Percentiles rank a stretch among this genome's conserved stretches.
phyloP scores from a whole-genome alignment of 2,888 invertebrate genomes.

The Barypeithes pellucidus region DNA sequence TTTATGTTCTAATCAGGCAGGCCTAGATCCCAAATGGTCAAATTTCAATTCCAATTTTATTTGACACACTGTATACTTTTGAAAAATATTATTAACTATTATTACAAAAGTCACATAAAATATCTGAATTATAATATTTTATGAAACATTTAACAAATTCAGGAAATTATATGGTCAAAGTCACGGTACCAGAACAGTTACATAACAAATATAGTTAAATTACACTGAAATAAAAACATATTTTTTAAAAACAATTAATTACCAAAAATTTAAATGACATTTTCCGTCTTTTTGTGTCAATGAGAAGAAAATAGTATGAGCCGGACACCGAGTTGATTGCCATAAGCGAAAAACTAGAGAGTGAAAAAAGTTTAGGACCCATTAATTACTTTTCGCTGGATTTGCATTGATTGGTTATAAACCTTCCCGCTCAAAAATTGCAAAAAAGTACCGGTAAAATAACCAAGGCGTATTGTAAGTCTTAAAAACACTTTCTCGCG shows the following conservation, averaged over 20 bases:
- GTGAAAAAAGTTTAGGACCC: no score
- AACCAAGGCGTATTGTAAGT: constrained; percentile 53
- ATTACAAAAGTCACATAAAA: neutral
- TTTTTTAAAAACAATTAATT: no score
- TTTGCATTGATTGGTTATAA: neutral
- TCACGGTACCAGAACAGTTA: neutral
- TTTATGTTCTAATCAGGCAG: no score
- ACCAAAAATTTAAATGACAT: no score
- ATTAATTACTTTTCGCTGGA: neutral
- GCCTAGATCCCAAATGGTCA: no score
- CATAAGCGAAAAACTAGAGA: no score
- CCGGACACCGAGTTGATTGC: no score
- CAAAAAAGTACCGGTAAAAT: constrained; percentile 29
- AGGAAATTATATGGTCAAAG: neutral
- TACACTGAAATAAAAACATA: no score
- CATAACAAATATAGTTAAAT: neutral
- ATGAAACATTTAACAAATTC: constrained; percentile 7
- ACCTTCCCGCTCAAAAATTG: neutral
- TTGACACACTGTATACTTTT: neutral
- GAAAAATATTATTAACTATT: neutral
- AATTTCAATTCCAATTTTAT: no score
- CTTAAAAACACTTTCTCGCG: constrained; percentile 56
- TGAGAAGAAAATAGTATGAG: no score
- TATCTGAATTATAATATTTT: constrained; percentile 16
- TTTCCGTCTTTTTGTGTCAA: no score